Evolutionary conservation across 2,888 invertebrate species (phyloP).

Genomic region (Hipparchia sbordonii): DNA sequence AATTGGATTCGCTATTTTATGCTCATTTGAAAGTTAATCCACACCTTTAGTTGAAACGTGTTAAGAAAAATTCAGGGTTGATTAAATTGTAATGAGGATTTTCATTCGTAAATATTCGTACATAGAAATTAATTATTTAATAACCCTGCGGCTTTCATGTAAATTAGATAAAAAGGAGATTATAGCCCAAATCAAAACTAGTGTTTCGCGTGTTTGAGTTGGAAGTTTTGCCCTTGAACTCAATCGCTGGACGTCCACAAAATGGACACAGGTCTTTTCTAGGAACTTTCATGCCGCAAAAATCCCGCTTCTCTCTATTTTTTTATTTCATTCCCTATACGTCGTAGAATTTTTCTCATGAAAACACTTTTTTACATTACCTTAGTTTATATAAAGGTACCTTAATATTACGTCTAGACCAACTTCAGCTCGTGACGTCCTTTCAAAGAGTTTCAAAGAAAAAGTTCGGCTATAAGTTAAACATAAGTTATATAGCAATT

Average conservation of each 20-base stretch:
- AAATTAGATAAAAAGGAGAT: no score
- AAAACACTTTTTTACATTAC: not conserved
- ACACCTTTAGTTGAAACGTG: not conserved
- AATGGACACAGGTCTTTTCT: no score
- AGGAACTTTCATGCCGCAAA: no score
- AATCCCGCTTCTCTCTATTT: no score
- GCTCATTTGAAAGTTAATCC: not conserved
- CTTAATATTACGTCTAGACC: not conserved
- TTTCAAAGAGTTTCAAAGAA: not conserved
- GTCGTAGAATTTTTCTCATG: not conserved
- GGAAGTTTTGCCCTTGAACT: no score
- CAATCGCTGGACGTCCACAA: no score
- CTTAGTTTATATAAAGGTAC: not conserved
- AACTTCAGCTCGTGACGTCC: not conserved
- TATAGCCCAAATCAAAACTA: no score
- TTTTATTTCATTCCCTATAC: no score
- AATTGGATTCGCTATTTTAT: constrained; percentile 3
- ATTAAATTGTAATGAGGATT: not conserved
- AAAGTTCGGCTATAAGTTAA: not conserved
- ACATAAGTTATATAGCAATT: not conserved
- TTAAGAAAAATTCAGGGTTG: not conserved
- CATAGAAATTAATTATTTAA: no score
- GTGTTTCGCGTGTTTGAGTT: no score
- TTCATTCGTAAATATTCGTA: no score
- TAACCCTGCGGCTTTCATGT: no score